Evolutionary conservation across 2,113 vertebrate species (phyloP).

Genomic region (Spea bombifrons): DNA sequence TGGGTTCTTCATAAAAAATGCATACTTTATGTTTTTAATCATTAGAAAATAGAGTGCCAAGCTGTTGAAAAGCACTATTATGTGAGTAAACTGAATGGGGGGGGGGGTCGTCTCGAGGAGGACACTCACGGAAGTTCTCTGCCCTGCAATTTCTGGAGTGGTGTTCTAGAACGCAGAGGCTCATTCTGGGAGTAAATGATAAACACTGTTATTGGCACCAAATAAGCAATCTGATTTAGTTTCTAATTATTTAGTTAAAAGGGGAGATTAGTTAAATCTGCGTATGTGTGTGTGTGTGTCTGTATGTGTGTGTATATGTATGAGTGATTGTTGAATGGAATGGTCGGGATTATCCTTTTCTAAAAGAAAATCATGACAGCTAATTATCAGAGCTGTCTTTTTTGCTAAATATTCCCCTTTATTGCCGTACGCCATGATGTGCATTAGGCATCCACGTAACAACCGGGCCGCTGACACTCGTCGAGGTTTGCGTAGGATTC

Average conservation of each 20-base stretch:
- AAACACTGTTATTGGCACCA: slow-evolving; percentile 63
- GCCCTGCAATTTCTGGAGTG: neutral
- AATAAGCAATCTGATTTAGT: slow-evolving; percentile 66
- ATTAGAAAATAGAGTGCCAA: no score
- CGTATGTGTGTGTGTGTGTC: slow-evolving; percentile 55
- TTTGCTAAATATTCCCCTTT: slow-evolving; percentile 54
- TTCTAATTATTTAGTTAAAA: slow-evolving; percentile 74
- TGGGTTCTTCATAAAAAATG: no score
- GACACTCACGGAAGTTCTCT: neutral
- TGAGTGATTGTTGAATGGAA: slow-evolving; percentile 66
- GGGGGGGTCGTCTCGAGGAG: no score
- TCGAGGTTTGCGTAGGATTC: slow-evolving; percentile 14
- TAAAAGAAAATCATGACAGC: slow-evolving; percentile 63
- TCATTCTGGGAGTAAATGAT: slow-evolving; percentile 66
- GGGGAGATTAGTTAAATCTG: slow-evolving; percentile 75
- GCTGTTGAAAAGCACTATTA: no score
- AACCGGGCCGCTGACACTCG: slow-evolving; percentile 28
- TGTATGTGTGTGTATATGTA: slow-evolving; percentile 56
- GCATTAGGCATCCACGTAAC: slow-evolving; percentile 50
- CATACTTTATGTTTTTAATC: no score
- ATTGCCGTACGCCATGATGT: slow-evolving; percentile 55
- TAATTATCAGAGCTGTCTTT: slow-evolving; percentile 70
- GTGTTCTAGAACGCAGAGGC: neutral
- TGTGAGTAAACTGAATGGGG: no score
- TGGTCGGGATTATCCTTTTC: slow-evolving; percentile 63